phyloP scores from a whole-genome alignment of 2,888 invertebrate genomes.

The Agrotis exclamationis region DNA sequence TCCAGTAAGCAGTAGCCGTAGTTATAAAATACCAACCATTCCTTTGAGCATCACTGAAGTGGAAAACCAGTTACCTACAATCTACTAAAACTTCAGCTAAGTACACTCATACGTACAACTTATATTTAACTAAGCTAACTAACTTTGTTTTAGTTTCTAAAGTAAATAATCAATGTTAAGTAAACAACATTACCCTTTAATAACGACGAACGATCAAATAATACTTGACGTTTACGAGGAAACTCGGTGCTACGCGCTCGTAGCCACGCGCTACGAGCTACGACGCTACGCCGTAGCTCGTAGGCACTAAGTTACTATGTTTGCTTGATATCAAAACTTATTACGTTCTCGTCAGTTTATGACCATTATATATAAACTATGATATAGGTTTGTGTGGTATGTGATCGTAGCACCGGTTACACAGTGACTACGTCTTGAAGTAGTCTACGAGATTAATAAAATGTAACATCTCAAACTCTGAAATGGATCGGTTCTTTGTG shows the following conservation, averaged over 20 bases:
- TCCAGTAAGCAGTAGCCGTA: background rate
- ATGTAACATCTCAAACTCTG: background rate
- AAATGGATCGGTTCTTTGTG: background rate
- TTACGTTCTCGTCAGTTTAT: conserved; percentile 66
- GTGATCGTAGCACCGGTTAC: conserved; percentile 17
- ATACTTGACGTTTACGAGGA: conserved; percentile 65
- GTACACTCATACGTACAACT: conserved; percentile 16
- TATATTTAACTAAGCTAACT: conserved; percentile 40
- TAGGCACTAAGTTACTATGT: conserved; percentile 68
- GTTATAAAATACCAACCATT: background rate
- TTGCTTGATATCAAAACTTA: conserved; percentile 70
- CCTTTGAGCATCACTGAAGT: background rate
- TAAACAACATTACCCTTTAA: conserved; percentile 60
- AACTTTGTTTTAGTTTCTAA: conserved; percentile 54
- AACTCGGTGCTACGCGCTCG: conserved; percentile 59
- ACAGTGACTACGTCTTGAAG: conserved; percentile 7
- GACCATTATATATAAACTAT: conserved; percentile 57
- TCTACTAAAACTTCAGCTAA: conserved; percentile 16
- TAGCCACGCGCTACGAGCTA: conserved; percentile 62
- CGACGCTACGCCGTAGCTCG: conserved; percentile 50
- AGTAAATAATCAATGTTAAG: conserved; percentile 62
- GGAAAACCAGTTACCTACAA: background rate
- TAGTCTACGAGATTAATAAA: background rate
- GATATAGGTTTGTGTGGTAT: conserved; percentile 33
- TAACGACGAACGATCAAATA: conserved; percentile 64